These are phyloP conservation scores for Heliconius aoede DNA, from an alignment of 2,888 invertebrate species.

Conservation along the genomic window DNA sequence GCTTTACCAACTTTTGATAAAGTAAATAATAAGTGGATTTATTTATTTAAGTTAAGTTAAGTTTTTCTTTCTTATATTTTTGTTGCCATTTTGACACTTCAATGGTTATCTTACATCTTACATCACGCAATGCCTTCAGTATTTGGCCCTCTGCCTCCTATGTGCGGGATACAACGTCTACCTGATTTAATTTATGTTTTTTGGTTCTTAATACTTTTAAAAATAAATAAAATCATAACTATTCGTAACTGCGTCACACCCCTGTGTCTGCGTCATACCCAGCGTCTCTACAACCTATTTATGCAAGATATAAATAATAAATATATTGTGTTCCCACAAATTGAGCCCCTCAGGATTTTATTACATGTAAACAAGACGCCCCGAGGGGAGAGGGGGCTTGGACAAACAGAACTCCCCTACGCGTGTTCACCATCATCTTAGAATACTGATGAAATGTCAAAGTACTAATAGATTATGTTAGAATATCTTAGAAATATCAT, in stretches of 20 bases:
- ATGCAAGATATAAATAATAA: background rate
- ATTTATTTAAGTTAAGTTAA: too few species aligned
- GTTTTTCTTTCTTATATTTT: background rate
- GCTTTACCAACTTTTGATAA: background rate
- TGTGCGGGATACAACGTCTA: too few species aligned
- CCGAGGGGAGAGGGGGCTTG: constrained; percentile 2
- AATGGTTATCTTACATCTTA: too few species aligned
- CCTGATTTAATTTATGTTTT: too few species aligned
- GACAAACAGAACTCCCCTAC: constrained; percentile 11
- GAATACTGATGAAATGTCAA: constrained; percentile 21
- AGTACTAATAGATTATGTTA: constrained; percentile 8
- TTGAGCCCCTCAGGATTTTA: constrained; percentile 17
- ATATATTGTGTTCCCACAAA: background rate
- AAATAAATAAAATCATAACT: too few species aligned
- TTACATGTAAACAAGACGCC: constrained; percentile 22
- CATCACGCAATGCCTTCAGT: too few species aligned
- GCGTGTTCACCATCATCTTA: constrained; percentile 14
- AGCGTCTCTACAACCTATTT: too few species aligned
- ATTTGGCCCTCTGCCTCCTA: too few species aligned
- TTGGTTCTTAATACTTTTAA: too few species aligned
- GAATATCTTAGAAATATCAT: background rate
- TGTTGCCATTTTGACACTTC: too few species aligned
- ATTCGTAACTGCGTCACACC: too few species aligned
- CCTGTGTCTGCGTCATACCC: too few species aligned
- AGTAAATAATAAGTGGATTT: constrained; percentile 3